Conservation (phyloP, 2,888 invertebrate species). For the Sisyra nigra region DNA sequence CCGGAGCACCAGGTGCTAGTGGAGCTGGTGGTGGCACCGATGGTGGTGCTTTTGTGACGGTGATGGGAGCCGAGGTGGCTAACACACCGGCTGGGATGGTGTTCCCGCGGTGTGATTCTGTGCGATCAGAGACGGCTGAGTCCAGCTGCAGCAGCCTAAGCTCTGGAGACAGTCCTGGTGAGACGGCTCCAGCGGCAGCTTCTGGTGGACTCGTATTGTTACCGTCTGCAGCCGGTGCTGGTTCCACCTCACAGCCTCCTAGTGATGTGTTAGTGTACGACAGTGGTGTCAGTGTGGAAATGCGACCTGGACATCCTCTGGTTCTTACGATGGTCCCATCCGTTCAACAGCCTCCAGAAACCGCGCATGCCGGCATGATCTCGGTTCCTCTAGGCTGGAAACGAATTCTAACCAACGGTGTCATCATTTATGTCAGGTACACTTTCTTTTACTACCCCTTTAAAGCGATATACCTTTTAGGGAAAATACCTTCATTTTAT, state of each 20-base stretch:
- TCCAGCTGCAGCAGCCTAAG: slow-evolving; percentile 37
- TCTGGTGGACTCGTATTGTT: slow-evolving; percentile 22
- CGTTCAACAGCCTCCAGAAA: slow-evolving; percentile 16
- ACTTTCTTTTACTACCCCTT: too few relatives aligned
- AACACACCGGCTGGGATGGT: slow-evolving; percentile 14
- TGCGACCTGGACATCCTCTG: slow-evolving; percentile 18
- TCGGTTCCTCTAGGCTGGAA: slow-evolving; percentile 65
- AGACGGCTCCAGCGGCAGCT: slow-evolving; percentile 16
- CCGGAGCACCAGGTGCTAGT: slow-evolving; percentile 10
- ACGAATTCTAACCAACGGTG: slow-evolving; percentile 50
- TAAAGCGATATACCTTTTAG: too few relatives aligned
- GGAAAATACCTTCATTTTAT: too few relatives aligned
- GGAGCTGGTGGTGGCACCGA: neutral
- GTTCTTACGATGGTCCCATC: slow-evolving; percentile 23
- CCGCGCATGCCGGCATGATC: slow-evolving; percentile 20
- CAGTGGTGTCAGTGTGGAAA: slow-evolving; percentile 26
- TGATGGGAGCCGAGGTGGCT: slow-evolving; percentile 24
- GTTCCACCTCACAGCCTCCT: neutral
- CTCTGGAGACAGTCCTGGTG: slow-evolving; percentile 26
- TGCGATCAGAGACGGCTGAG: slow-evolving; percentile 39
- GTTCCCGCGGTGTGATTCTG: slow-evolving; percentile 35
- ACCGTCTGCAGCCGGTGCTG: slow-evolving; percentile 17
- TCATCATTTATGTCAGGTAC: slow-evolving; percentile 65
- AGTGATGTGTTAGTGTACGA: slow-evolving; percentile 20
- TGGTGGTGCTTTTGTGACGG: slow-evolving; percentile 19